Conservation (phyloP, 2,113 vertebrate species). For the Girardinichthys multiradiatus region DNA sequence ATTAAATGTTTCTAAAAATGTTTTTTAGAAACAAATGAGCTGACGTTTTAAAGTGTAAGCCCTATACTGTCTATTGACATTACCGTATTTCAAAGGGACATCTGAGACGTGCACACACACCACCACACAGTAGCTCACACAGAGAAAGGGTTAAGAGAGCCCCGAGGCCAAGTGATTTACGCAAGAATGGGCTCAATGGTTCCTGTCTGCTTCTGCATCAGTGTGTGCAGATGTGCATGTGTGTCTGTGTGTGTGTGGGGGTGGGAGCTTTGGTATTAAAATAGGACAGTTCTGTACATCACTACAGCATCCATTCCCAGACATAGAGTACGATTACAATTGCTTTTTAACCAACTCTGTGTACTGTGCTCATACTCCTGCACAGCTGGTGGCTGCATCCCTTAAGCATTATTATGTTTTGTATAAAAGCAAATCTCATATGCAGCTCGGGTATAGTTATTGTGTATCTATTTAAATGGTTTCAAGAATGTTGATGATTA, state of each 20-base stretch:
- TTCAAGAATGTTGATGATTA: too few species aligned
- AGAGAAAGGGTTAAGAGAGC: conserved; percentile 78
- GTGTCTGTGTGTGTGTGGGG: conserved; percentile 16
- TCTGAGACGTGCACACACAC: conserved; percentile 46
- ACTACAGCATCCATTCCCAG: neutral
- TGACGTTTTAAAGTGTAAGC: neutral
- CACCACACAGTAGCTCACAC: conserved; percentile 37
- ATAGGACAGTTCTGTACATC: conserved; percentile 17
- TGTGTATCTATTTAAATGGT: too few species aligned
- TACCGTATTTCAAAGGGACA: conserved; percentile 68
- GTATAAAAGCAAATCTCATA: too few species aligned
- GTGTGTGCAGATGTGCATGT: conserved; percentile 35
- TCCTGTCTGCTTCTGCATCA: conserved; percentile 64
- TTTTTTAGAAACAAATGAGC: neutral
- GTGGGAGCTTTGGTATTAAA: conserved; percentile 20
- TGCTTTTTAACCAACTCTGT: neutral
- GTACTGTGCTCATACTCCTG: too few species aligned
- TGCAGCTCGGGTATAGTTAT: too few species aligned
- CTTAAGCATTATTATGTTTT: neutral
- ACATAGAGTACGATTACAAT: neutral
- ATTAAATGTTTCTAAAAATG: neutral
- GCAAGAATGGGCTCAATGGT: conserved; percentile 72
- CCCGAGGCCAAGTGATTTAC: conserved; percentile 79
- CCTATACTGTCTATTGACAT: conserved; percentile 63
- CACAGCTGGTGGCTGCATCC: too few species aligned